These are phyloP conservation scores for pig (Sus scrofa) DNA, from an alignment of 2,113 vertebrate genomes.

Conservation along the genomic window T2T-Sscrofa CM000824.6:32429001-32429500, in stretches of 20 bases:
- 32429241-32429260: not conserved
- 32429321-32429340: not conserved
- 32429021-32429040: not conserved
- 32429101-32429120: not conserved
- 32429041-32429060: not conserved
- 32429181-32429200: not conserved
- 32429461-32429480: not conserved
- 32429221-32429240: not conserved
- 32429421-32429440: not conserved
- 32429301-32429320: not conserved
- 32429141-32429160: not conserved
- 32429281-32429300: not conserved
- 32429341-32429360: not conserved
- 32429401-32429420: not conserved
- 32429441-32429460: not conserved
- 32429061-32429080: not conserved
- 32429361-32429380: not conserved
- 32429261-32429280: not conserved
- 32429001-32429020: too few relatives aligned
- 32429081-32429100: not conserved
- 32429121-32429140: not conserved
- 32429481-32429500: not conserved
- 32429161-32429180: not conserved
- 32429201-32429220: too few relatives aligned
- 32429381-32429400: not conserved